Conservation (phyloP, 2,888 invertebrate genomes). For the Euphydryas editha region DNA sequence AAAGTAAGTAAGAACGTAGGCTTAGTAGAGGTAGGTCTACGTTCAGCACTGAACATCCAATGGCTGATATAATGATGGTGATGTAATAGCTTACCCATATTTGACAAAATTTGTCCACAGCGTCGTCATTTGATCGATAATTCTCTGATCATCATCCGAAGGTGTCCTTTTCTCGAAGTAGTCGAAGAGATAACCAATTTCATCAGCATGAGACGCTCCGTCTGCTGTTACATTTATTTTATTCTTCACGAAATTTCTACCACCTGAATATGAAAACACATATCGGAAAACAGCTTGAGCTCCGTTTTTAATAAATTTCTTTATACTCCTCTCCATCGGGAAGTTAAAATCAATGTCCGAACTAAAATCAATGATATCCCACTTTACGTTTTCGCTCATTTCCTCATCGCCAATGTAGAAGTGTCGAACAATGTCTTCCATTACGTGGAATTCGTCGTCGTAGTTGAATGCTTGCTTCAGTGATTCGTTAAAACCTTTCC, state of each 20-base stretch:
- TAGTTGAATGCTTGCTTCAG: slow-evolving; percentile 48
- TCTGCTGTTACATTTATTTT: slow-evolving; percentile 40
- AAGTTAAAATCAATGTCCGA: slow-evolving; percentile 55
- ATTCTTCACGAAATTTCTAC: slow-evolving; percentile 54
- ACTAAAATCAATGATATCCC: slow-evolving; percentile 49
- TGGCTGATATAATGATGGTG: too few relatives aligned
- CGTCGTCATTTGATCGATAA: slow-evolving; percentile 53
- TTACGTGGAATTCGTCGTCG: slow-evolving; percentile 42
- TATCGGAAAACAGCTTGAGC: slow-evolving; percentile 54
- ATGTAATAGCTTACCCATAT: slow-evolving; percentile 35
- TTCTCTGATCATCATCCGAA: slow-evolving; percentile 49
- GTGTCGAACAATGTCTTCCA: slow-evolving; percentile 48
- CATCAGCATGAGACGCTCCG: slow-evolving; percentile 53
- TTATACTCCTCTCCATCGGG: slow-evolving; percentile 50
- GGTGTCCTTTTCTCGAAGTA: slow-evolving; percentile 38
- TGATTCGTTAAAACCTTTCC: slow-evolving; percentile 40
- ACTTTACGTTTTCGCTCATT: slow-evolving; percentile 42
- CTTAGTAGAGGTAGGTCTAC: too few relatives aligned
- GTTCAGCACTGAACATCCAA: too few relatives aligned
- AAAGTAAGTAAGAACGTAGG: too few relatives aligned
- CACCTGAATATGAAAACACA: slow-evolving; percentile 59
- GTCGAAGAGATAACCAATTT: slow-evolving; percentile 57
- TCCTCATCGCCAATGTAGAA: slow-evolving; percentile 61
- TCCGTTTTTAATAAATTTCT: slow-evolving; percentile 51
- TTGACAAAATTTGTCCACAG: slow-evolving; percentile 56